These are phyloP conservation scores for Macrotrachela quadricornifera DNA, from an alignment of 1,140 invertebrate genomes.

Conservation along the genomic window DNA sequence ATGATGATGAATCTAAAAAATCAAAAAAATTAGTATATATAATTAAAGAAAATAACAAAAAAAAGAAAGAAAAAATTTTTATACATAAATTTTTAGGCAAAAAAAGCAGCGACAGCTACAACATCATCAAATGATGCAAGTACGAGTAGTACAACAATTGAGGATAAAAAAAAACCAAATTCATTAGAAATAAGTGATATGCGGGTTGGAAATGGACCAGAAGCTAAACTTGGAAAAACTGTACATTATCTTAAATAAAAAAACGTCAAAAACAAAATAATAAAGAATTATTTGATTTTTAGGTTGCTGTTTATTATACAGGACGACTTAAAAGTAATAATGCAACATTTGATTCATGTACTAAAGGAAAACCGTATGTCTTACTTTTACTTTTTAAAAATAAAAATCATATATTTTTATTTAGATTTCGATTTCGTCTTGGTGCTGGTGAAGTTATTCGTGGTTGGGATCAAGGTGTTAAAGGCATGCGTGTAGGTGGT, in stretches of 20 bases:
- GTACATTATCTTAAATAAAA: not conserved
- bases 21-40: not conserved
- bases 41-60: not conserved
- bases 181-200: not conserved
- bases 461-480: slow-evolving; percentile 67
- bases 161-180: not conserved
- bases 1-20: not conserved
- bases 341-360: slow-evolving; percentile 5
- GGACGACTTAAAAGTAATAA: slow-evolving; percentile 4
- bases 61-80: too few relatives aligned
- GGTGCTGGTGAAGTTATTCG: slow-evolving; percentile 15
- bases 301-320: slow-evolving; percentile 1
- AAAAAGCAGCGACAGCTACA: not conserved
- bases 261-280: too few relatives aligned
- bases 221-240: slow-evolving; percentile 4
- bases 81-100: not conserved
- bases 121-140: not conserved
- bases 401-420: too few relatives aligned
- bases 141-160: too few relatives aligned
- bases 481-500: slow-evolving; percentile 62
- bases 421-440: slow-evolving; percentile 1
- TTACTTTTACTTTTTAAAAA: too few relatives aligned
- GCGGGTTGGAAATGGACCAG: not conserved
- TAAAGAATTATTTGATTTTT: too few relatives aligned
- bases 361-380: not conserved